Base-by-base conservation (phyloP, 1,140 invertebrate species). In the Zeugodacus cucurbitae region DNA sequence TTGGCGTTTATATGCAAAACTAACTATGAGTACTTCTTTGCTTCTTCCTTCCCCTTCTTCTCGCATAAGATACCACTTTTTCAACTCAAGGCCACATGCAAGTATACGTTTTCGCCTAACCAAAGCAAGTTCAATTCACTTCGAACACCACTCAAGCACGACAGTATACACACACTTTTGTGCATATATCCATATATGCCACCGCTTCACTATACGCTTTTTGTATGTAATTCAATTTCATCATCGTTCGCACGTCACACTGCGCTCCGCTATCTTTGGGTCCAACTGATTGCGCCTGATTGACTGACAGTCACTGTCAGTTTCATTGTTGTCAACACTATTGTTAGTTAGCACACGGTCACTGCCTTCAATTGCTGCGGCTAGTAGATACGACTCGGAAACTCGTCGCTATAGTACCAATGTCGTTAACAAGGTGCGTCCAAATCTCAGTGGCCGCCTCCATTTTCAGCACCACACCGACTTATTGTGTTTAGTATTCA, bases 251-350 rank as follows among this genome's bases (percentile, higher is more conserved):
- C 22, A 26, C 74, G 41, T 48, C 74, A 48, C 41, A 54, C 8
- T 17, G n/a, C 37, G 74, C n/a, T n/a, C n/a, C n/a, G n/a, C 6
- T 82, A 22, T 82, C n/a, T 82, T 82, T 29, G 8, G 22, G 20
- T 37, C 34, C n/a, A 54, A 82, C 41, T 82, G 74, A 82, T 82
- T 82, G 74, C 41, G n/a, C 41, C 26, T 26, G 74, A 82, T 82
- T 82, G 74, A 82, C 20, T 54, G 74, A 82, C 74, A 48, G 74
- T 82, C 37, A 48, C n/a, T 82, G 74, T 82, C 74, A 82, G 22
- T 82, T 41, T 82, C 74, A 82, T 74, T 82, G 74, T 82, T 48
- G 74, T 82, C 41, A 82, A 48, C 41, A 74, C 67, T 14, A 74
- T 74, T 74, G 67, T 74, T 74, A 74, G 37, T 48, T 82, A n/a